These are phyloP conservation scores for Tamandua tetradactyla DNA, from an alignment of 2,797 vertebrate genomes.

Conservation along the genomic window DNA sequence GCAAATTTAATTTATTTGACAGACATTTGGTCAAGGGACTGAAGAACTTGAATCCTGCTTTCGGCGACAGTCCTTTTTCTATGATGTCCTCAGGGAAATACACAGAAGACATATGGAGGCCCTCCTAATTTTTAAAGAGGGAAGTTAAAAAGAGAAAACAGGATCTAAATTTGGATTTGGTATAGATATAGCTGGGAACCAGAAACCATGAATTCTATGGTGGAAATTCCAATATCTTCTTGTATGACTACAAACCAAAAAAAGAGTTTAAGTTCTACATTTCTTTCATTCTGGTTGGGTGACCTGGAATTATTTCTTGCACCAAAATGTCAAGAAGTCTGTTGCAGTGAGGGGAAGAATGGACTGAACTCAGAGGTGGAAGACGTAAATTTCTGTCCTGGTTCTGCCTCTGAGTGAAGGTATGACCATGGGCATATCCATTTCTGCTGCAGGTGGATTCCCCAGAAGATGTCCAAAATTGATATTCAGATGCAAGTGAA, in stretches of 20 bases:
- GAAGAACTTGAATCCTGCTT: not conserved
- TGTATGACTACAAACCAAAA: not conserved
- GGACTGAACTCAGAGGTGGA: not conserved
- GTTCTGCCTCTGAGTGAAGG: not conserved
- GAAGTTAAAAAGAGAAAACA: not conserved
- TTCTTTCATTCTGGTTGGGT: not conserved
- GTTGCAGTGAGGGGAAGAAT: not conserved
- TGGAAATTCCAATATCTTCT: not conserved
- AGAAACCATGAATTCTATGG: slow-evolving; percentile 22
- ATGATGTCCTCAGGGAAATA: not conserved
- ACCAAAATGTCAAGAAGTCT: not conserved
- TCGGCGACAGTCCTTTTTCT: not conserved
- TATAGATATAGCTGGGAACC: not conserved
- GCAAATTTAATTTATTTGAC: slow-evolving; percentile 21
- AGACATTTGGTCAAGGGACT: not conserved
- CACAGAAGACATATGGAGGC: not conserved
- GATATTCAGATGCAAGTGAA: not conserved
- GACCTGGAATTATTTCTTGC: not conserved
- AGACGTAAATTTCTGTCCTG: not conserved
- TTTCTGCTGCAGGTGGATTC: not conserved
- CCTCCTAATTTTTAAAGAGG: not conserved
- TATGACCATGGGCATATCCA: not conserved
- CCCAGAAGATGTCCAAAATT: not conserved
- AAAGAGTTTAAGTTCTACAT: not conserved
- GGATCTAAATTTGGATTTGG: not conserved